Percentiles rank a stretch among this genome's conserved stretches.
Conservation (phyloP, 2,888 invertebrate genomes). For the Parapristionchus giblindavisi region DNA sequence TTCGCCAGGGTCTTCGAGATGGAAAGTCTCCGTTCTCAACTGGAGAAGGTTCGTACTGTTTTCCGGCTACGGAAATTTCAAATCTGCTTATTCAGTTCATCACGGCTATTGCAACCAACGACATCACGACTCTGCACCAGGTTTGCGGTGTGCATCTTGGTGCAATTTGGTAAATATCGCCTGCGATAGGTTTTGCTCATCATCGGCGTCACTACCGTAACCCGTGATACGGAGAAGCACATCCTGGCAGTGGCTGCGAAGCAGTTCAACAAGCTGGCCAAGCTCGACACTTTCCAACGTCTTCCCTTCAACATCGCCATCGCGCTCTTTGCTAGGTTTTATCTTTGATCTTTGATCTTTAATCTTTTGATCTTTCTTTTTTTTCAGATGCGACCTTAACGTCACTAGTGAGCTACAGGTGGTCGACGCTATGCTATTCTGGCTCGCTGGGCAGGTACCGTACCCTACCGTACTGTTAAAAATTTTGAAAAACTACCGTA, state of each 20-base stretch:
- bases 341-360: conserved; percentile 27
- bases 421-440: conserved; percentile 34
- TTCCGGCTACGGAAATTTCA: too few species aligned
- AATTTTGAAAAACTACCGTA: too few species aligned
- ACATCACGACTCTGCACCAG: conserved; percentile 27
- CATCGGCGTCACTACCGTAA: conserved; percentile 30
- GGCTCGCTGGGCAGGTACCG: conserved; percentile 35
- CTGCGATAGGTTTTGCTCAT: conserved; percentile 30
- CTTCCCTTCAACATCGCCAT: conserved; percentile 28
- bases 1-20: conserved; percentile 36
- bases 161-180: conserved; percentile 8
- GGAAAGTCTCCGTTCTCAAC: conserved; percentile 23
- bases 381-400: conserved; percentile 35
- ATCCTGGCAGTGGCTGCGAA: conserved; percentile 15
- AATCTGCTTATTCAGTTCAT: too few species aligned
- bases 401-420: conserved; percentile 31
- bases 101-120: conserved; percentile 25
- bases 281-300: conserved; percentile 22
- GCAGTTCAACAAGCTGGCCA: conserved; percentile 14
- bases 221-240: conserved; percentile 5
- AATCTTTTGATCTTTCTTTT: background rate
- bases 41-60: conserved; percentile 36
- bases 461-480: too few species aligned
- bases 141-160: background rate
- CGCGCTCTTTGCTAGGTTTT: conserved; percentile 24